These are phyloP conservation scores for Rhamphomyia laevipes DNA, from an alignment of 2,888 invertebrate genomes.

Conservation along the genomic window DNA sequence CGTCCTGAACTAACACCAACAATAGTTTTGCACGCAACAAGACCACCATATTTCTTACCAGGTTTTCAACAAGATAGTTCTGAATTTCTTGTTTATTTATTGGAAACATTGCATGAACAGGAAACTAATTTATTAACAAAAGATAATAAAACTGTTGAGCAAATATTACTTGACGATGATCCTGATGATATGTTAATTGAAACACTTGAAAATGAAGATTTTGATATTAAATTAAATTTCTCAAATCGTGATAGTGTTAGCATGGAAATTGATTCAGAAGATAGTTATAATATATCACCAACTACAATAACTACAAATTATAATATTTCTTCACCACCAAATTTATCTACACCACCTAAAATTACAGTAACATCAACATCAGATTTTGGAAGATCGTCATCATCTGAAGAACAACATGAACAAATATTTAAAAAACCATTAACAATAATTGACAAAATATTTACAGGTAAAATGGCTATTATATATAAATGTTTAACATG, in stretches of 20 bases:
- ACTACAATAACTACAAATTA: background rate
- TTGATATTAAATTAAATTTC: background rate
- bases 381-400: background rate
- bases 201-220: background rate
- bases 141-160: background rate
- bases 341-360: conserved; percentile 1
- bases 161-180: background rate
- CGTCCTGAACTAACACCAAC: conserved; percentile 56
- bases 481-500: conserved; percentile 65
- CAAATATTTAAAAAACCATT: conserved; percentile 1
- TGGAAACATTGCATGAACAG: conserved; percentile 56
- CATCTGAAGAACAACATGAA: too few species aligned
- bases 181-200: background rate
- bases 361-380: background rate
- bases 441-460: conserved; percentile 49
- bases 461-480: conserved; percentile 65
- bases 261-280: too few species aligned
- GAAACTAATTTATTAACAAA: conserved; percentile 33
- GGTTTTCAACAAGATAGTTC: conserved; percentile 82
- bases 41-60: conserved; percentile 64
- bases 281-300: too few species aligned
- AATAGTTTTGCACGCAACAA: conserved; percentile 56
- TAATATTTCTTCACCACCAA: background rate
- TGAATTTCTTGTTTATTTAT: conserved; percentile 61
- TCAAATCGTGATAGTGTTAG: too few species aligned